Evolutionary conservation across 2,797 vertebrate genomes (phyloP), one percentile per base, ranked within the genome.

Genomic region (Smutsia temminckii): DNA sequence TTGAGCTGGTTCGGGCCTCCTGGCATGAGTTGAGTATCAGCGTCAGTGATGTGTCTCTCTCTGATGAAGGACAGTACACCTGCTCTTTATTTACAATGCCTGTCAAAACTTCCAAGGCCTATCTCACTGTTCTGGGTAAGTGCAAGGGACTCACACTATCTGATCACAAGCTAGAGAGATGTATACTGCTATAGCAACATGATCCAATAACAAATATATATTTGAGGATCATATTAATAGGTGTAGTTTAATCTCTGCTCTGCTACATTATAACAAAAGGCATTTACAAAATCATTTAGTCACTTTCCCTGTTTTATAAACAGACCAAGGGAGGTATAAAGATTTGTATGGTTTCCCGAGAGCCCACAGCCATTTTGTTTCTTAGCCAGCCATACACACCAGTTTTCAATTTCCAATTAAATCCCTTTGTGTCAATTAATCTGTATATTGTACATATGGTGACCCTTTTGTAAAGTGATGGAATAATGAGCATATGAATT

Each of bases 51-150:
- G 99, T 99, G 94, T 98, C 99, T 8, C 99, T 99, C 97, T 98
- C 99, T 0, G 99, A 99, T 71, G 99, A 99, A 97, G 99, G 99
- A 93, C 99, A 99, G 97, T 99, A 99, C 97, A 99, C 99, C 97
- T 99, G 99, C 95, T 99, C 99, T 34, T 99, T 99, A 95, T 99
- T 99, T 98, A 99, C 99, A 86, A 99, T 99, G 99, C 99, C 99
- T 46, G 99, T 99, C 98, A 99, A 99, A 98, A 99, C 99, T 68
- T 99, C 99, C 98, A 99, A 99, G 98, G 99, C 99, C 98, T 99
- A 99, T 98, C 99, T 99, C 96, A 99, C 99, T 1, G 99, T 99
- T 81, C 98, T 99, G 0, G 99, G 99, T 99, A 97, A 99, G 99
- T 98, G 63, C 74, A 40, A 87, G 29, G 34, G 51, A 84, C 71